Base-by-base conservation (phyloP, 1,140 invertebrate genomes). In the Brachionus asplanchnoidis region DNA sequence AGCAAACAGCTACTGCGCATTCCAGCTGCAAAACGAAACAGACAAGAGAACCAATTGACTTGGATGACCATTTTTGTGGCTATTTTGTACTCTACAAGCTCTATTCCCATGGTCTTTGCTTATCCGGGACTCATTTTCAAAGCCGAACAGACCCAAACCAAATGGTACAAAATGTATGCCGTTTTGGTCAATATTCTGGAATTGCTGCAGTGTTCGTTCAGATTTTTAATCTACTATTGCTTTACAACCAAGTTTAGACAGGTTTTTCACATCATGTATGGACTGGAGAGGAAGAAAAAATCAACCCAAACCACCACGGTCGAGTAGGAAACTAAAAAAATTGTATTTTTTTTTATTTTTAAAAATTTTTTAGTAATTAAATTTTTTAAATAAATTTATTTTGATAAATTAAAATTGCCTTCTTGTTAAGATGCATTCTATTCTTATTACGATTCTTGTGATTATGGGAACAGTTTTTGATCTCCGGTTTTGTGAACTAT, bases 31-130 rank as follows among this genome's bases (percentile, higher is more conserved):
- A 82, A 82, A 26, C 79, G 79, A 60, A 82, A 82, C 28, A 42
- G 79, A 11, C 79, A 82, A 66, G 79, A 82, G 53, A 82, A 82
- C 14, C 79, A 82, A 44, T 26, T 82, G 20, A 82, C 79, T 12
- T 82, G 79, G 79, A 82, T 82, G 79, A 82, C 79, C 32, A 82
- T 82, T 40, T 82, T 82, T 56, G 79, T 82, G 0, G 79, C 79
- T 26, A 82, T 82, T 82, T 44, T 82, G 11, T 82, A 82, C 40
- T 65, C 65, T 11, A 56, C 53, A 23, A 82, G 32, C 42, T 65
- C 79, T 17, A 82, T 82, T 65, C 79, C 79, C n/a, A 82, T 82
- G 79, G 79, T 82, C 20, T 82, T 82, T 82, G 79, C 79, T 5
- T 82, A 82, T 82, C 79, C 79, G 9, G 79, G 79, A 36, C 53